phyloP scores from a whole-genome alignment of 2,888 invertebrate genomes.

The Parnassius smintheus region DNA sequence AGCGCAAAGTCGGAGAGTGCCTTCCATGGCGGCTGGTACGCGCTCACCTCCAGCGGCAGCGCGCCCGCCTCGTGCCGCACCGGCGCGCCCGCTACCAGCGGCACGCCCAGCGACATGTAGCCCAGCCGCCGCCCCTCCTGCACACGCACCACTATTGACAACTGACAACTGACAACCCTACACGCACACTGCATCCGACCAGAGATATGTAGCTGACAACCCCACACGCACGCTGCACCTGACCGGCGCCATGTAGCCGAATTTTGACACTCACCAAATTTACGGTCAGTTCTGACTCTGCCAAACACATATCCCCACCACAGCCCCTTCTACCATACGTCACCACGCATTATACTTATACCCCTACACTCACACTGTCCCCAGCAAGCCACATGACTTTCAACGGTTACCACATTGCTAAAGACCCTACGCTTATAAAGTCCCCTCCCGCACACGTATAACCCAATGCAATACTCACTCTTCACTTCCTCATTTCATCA shows the following conservation, averaged over 20 bases:
- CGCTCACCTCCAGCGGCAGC: constrained; percentile 91
- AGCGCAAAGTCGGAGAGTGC: constrained; percentile 97
- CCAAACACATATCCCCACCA: constrained; percentile 96
- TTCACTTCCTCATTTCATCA: no score
- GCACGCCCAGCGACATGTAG: constrained; percentile 97
- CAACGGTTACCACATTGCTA: no score
- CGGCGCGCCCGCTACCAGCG: constrained; percentile 97
- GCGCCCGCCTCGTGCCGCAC: constrained; percentile 94
- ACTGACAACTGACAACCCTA: no score
- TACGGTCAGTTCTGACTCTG: constrained; percentile 85
- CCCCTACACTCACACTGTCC: no score
- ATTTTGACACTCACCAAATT: constrained; percentile 85
- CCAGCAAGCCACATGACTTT: no score
- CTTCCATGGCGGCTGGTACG: constrained; percentile 99
- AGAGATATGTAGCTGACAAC: no score
- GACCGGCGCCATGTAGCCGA: constrained; percentile 86
- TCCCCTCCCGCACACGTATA: no score
- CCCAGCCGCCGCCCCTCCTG: constrained; percentile 97
- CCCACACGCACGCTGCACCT: constrained; percentile 82
- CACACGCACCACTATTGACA: constrained; percentile 3
- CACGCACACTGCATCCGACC: no score
- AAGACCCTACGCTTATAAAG: no score
- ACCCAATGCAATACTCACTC: no score
- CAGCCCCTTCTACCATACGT: constrained; percentile 83
- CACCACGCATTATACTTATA: no score